A percentile compares a stretch with the other conserved stretches of the same genome.
These are phyloP conservation scores for Corythornis madagascariensis DNA, from an alignment of 2,113 vertebrate genomes.

Conservation along the genomic window DNA sequence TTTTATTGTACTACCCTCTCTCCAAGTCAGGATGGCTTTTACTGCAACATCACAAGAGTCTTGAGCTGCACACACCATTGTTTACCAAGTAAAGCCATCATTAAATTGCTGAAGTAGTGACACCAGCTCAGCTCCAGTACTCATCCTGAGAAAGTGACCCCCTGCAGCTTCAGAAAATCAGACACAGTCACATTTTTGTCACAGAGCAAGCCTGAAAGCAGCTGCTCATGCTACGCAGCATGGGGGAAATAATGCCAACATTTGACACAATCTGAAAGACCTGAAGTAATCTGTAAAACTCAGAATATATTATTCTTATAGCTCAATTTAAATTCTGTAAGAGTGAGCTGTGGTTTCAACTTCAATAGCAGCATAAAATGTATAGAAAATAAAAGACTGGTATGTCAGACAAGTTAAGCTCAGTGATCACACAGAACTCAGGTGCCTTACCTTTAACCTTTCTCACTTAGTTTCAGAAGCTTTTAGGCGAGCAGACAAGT, in stretches of 20 bases:
- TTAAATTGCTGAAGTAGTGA: neutral
- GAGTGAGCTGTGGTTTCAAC: conserved; percentile 6
- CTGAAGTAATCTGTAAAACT: neutral
- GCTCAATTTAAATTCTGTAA: neutral
- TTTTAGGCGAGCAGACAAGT: neutral
- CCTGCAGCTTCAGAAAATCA: neutral
- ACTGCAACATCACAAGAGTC: neutral
- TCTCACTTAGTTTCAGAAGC: neutral
- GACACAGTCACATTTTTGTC: neutral
- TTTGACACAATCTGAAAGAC: neutral
- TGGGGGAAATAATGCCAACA: neutral
- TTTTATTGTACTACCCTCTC: neutral
- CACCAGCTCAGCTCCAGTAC: neutral
- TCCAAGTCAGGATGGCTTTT: neutral
- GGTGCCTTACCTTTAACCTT: neutral
- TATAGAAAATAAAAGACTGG: neutral
- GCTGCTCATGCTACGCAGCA: fast-evolving
- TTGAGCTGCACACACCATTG: neutral
- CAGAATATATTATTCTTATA: neutral
- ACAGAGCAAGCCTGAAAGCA: neutral
- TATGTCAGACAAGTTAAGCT: neutral
- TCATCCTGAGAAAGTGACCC: neutral
- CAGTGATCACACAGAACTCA: neutral
- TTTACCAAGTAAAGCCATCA: neutral
- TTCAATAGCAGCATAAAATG: conserved; percentile 46